Base-by-base conservation (phyloP, 2,888 invertebrate species). In the Steromphala cineraria region DNA sequence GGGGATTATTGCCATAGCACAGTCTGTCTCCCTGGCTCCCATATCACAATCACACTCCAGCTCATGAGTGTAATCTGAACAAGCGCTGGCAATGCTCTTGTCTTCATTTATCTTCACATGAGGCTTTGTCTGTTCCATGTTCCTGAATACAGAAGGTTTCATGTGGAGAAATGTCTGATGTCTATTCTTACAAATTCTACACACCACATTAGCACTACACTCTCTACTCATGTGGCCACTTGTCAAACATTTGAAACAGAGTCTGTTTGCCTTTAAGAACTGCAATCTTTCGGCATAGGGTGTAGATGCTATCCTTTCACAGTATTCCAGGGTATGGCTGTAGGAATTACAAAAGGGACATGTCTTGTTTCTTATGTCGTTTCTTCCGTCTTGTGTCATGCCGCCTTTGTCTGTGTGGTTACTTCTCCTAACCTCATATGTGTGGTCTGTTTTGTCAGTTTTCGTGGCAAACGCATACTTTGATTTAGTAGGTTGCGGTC, bases 1-100 rank as follows among this genome's bases (percentile, higher is more conserved):
- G 31, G 78, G 79, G 40, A 81, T 36, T 8, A 79, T 81, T 21
- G 78, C 81, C 78, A 81, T 79, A 19, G 75, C 75, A 74, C 81
- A 81, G 21, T 74, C 17, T 21, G 67, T 62, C 19, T 53, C 79
- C 19, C 75, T 75, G 24, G 79, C 67, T 36, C 46, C 71, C 53
- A 55, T 67, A 31, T 71, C 46, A 28, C 53, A 53, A 40, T 21
- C 13, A 67, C 21, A 24, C n/a, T 15, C 55, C 21, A n/a, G 17
- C 56, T 74, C 24, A 52, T 19, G 15, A 10, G 13, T 46, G 13
- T 46, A 46, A 46, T 46, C 46, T 13, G 46, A 46, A 10, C 46
- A 46, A 10, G 10, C 46, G 13, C 46, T 46, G 46, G 46, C 46
- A 46, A 46, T 46, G 46, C 13, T 46, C 46, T 46, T 46, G 46